A percentile compares a stretch with the other conserved stretches of the same genome.
phyloP scores from a whole-genome alignment of 2,888 invertebrate species.

The Eledona agricola region DNA sequence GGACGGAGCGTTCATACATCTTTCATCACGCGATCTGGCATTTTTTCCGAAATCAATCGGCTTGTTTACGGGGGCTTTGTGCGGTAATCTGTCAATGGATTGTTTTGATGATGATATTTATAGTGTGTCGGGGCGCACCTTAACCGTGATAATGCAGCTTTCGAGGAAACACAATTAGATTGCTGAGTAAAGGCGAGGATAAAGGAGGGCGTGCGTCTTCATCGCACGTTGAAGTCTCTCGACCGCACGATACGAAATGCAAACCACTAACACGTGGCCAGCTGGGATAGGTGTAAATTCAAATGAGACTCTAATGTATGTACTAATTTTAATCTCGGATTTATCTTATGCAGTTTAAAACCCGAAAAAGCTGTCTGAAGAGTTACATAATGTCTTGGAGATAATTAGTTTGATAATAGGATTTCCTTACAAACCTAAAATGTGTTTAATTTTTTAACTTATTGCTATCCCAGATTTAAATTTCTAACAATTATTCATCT shows the following conservation, averaged over 20 bases:
- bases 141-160: conserved; percentile 32
- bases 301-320: conserved; percentile 31
- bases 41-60: conserved; percentile 31
- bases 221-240: conserved; percentile 36
- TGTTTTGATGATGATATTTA: conserved; percentile 39
- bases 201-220: conserved; percentile 34
- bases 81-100: conserved; percentile 37
- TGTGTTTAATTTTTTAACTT: too few species aligned
- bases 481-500: too few species aligned
- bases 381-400: too few species aligned
- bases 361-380: too few species aligned
- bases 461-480: too few species aligned
- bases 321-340: conserved; percentile 28
- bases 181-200: conserved; percentile 34
- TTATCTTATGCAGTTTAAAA: too few species aligned
- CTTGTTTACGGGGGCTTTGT: conserved; percentile 30
- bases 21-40: conserved; percentile 39
- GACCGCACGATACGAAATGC: conserved; percentile 24
- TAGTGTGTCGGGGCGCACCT: conserved; percentile 36
- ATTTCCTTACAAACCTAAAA: too few species aligned
- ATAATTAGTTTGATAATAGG: too few species aligned
- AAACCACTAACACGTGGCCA: conserved; percentile 35
- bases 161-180: conserved; percentile 33
- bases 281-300: conserved; percentile 29
- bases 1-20: conserved; percentile 44